A percentile compares a stretch with the other conserved stretches of the same genome.
These are phyloP conservation scores for Chrysopa pallens DNA, from an alignment of 1,140 invertebrate genomes.

Conservation along the genomic window DNA sequence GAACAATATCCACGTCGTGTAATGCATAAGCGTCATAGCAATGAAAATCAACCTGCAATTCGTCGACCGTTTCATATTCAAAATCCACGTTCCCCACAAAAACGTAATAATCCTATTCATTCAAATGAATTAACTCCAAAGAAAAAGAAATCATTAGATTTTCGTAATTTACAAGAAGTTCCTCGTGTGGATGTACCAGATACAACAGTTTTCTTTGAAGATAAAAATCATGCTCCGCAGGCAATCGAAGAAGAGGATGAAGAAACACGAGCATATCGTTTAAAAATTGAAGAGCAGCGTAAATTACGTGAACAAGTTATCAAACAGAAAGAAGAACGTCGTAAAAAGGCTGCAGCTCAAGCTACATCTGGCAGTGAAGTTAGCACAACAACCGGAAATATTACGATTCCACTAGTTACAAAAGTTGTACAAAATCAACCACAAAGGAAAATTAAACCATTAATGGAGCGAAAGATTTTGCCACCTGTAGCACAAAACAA, in stretches of 20 bases:
- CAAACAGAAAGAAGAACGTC: slow-evolving; percentile 38
- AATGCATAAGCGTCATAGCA: not conserved
- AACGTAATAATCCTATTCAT: too few species aligned
- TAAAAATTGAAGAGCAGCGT: slow-evolving; percentile 46
- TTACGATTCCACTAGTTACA: not conserved
- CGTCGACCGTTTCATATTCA: not conserved
- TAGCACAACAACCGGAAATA: not conserved
- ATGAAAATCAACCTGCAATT: not conserved
- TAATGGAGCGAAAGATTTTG: not conserved
- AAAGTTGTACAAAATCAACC: slow-evolving; percentile 2
- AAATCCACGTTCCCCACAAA: not conserved
- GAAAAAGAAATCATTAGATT: not conserved
- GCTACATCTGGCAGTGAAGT: slow-evolving; percentile 5
- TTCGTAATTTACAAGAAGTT: slow-evolving; percentile 2
- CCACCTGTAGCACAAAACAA: not conserved
- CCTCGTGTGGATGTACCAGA: slow-evolving; percentile 2
- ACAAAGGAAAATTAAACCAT: not conserved
- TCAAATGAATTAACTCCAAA: not conserved
- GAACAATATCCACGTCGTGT: slow-evolving; percentile 1
- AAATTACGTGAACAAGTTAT: slow-evolving; percentile 35
- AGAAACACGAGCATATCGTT: slow-evolving; percentile 38
- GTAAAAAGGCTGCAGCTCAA: slow-evolving; percentile 33
- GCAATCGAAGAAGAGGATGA: slow-evolving; percentile 32
- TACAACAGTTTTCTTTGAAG: slow-evolving; percentile 1
- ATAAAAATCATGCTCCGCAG: slow-evolving; percentile 3